Conservation (phyloP, 2,888 invertebrate species). For the Artemia sp. region DNA sequence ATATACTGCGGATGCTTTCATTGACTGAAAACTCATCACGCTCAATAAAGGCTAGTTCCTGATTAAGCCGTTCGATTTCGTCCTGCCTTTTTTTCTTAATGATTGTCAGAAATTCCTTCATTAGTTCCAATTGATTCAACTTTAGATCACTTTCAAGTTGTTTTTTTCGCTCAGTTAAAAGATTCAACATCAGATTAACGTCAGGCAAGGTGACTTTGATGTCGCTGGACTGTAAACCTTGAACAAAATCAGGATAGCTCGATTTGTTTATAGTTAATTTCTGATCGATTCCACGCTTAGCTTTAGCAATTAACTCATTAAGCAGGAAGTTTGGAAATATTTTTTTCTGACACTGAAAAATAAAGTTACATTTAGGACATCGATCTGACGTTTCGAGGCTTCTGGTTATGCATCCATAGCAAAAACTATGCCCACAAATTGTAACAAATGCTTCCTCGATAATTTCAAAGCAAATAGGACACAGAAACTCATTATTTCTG, state of each 20-base stretch:
- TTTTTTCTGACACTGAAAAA: conserved; percentile 47
- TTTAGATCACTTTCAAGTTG: conserved; percentile 61
- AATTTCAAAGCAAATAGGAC: conserved; percentile 73
- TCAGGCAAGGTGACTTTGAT: conserved; percentile 55
- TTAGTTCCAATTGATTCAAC: conserved; percentile 55
- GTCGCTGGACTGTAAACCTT: conserved; percentile 49
- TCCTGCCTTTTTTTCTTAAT: conserved; percentile 53
- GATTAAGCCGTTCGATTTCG: conserved; percentile 44
- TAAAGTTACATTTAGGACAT: conserved; percentile 67
- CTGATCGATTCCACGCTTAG: conserved; percentile 31
- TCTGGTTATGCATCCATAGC: conserved; percentile 56
- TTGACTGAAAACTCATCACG: conserved; percentile 54
- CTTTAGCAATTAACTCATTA: conserved; percentile 59
- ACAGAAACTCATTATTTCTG: conserved; percentile 33
- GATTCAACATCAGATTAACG: conserved; percentile 61
- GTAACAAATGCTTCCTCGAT: conserved; percentile 80
- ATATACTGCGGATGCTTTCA: conserved; percentile 37
- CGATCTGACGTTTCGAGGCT: conserved; percentile 47
- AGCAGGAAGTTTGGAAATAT: conserved; percentile 72
- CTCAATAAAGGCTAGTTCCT: conserved; percentile 56
- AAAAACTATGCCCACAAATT: conserved; percentile 74
- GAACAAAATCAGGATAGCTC: conserved; percentile 36
- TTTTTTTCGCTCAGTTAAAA: conserved; percentile 57
- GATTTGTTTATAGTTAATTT: background rate
- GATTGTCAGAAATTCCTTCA: conserved; percentile 64